Percentiles rank a stretch among this genome's conserved stretches.
These are phyloP conservation scores for Syritta pipiens DNA, from an alignment of 2,888 invertebrate species.

Conservation along the genomic window DNA sequence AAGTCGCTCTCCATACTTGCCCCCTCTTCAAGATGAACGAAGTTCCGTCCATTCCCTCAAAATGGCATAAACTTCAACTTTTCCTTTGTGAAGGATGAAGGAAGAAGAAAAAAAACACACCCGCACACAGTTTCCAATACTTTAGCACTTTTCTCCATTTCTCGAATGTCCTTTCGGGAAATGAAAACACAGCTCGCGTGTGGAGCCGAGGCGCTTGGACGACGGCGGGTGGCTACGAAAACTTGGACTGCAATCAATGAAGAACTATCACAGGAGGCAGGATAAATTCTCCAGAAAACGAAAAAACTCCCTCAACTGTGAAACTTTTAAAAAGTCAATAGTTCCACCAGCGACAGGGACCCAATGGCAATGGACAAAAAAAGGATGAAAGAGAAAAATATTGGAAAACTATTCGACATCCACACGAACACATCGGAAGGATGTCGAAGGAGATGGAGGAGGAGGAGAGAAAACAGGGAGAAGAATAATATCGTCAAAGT, in stretches of 20 bases:
- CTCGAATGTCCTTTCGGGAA: conserved; percentile 51
- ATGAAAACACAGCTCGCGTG: conserved; percentile 22
- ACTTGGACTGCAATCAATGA: conserved; percentile 67
- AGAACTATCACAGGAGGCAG: conserved; percentile 43
- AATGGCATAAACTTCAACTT: conserved; percentile 50
- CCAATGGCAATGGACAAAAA: conserved; percentile 15
- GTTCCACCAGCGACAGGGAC: conserved; percentile 49
- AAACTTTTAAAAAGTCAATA: conserved; percentile 68
- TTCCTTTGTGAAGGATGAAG: conserved; percentile 32
- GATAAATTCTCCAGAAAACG: conserved; percentile 15
- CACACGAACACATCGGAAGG: conserved; percentile 31
- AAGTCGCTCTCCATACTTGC: conserved; percentile 45
- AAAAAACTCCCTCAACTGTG: conserved; percentile 38
- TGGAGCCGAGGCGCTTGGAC: not conserved
- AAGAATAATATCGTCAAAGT: conserved; percentile 66
- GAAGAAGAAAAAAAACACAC: not conserved
- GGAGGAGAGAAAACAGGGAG: conserved; percentile 17
- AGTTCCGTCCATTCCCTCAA: conserved; percentile 11
- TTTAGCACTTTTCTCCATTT: conserved; percentile 32
- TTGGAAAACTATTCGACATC: conserved; percentile 66
- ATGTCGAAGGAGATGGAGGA: conserved; percentile 39
- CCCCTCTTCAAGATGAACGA: conserved; percentile 28
- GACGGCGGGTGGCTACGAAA: conserved; percentile 16
- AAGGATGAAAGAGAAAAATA: conserved; percentile 24
- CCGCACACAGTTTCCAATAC: conserved; percentile 49